Base-by-base conservation (phyloP, 2,888 invertebrate genomes). In the Cryptus armator region DNA sequence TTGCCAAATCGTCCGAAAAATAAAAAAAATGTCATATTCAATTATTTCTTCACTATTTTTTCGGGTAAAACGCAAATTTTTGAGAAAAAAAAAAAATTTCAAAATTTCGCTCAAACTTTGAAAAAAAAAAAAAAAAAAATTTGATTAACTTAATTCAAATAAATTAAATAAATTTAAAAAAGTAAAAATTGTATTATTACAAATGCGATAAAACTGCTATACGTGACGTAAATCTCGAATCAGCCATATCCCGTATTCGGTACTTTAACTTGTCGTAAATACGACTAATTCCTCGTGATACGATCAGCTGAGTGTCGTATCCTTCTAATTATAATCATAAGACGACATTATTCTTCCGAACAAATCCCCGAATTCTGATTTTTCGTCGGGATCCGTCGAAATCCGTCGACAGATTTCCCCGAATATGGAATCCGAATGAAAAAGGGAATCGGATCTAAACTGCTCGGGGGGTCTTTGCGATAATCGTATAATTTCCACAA, bases 401-500 rank as follows among this genome's bases (percentile, higher is more conserved):
- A 59, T 29, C 59, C 32, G 14, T 59, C 59, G 59, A 59, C 59
- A 59, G 59, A 32, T 59, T 59, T 59, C 29, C 59, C 14, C 29
- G 59, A 59, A 59, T 32, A 19, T 24, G 59, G 29, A 59, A 19
- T 12, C 29, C 59, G 29, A 9, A 24, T 3, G 59, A 10, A 32
- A 14, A 59, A 14, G 32, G 59, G 29, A 24, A 14, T 32, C 12
- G 59, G 9, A 59, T 12, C 24, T 32, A 24, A 24, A 14, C 29
- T 12, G 29, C 29, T 12, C 14, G 7, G 37, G 37, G 32, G 14
- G 14, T 12, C 14, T 14, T 5, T 14, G 3, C 56, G 32, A 5
- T 51, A 37, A 81, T 76, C 51, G 75, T 32, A 81, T 46, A 56
- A 71, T 66, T 71, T 77, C 46, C 51, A 32, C 32, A 29, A 56